Evolutionary conservation across 92 coral and sea anemone genomes (phyloP).

Genomic region (Epizoanthus illoricatus): DNA sequence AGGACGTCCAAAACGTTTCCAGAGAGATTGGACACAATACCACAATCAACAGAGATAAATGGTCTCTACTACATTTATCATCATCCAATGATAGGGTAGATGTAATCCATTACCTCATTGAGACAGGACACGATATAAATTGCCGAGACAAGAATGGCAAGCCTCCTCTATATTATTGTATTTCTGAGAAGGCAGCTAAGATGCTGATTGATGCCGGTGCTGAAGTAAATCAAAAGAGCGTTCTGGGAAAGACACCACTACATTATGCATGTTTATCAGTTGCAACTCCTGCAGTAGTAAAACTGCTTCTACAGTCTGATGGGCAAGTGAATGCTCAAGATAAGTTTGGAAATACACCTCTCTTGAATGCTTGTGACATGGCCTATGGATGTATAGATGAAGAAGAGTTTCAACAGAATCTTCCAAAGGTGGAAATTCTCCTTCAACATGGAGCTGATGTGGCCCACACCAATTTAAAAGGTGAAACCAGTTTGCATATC

Average conservation of each 20-base stretch:
- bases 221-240: constrained; percentile 37
- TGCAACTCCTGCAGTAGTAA: constrained; percentile 41
- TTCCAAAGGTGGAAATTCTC: constrained; percentile 42
- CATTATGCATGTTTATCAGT: constrained; percentile 13
- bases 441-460: not conserved
- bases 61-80: constrained; percentile 49
- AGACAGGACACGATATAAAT: constrained; percentile 40
- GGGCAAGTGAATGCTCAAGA: constrained; percentile 47
- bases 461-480: no score
- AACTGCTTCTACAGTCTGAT: constrained; percentile 45
- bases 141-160: constrained; percentile 45
- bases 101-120: constrained; percentile 41
- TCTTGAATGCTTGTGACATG: constrained; percentile 54
- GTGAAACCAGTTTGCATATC: no score
- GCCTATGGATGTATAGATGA: constrained; percentile 48
- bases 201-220: constrained; percentile 49
- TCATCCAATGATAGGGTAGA: constrained; percentile 42
- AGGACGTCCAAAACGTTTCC: no score
- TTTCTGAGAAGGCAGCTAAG: constrained; percentile 35
- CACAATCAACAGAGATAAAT: no score
- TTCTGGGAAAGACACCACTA: no score
- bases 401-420: constrained; percentile 32
- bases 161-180: constrained; percentile 52
- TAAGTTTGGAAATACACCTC: constrained; percentile 49
- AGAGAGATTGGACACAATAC: no score